phyloP scores from a whole-genome alignment of 2,888 invertebrate genomes.

The Pterobdella sp. region DNA sequence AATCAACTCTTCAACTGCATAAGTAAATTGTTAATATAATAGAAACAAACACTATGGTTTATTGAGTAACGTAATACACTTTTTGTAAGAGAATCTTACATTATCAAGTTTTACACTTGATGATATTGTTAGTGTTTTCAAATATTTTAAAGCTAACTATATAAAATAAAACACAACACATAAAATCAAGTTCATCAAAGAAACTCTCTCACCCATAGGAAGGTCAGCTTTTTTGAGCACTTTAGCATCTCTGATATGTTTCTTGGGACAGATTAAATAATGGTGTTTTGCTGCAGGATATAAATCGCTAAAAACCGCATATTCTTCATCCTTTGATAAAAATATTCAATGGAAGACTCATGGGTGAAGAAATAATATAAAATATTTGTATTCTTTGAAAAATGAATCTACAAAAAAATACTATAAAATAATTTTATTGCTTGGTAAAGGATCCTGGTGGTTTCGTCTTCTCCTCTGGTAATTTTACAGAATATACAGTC shows the following conservation, averaged over 20 bases:
- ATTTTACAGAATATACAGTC: conserved; percentile 31
- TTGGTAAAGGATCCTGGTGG: conserved; percentile 31
- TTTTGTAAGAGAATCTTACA: too few relatives aligned
- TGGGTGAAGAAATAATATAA: background rate
- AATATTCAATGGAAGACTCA: background rate
- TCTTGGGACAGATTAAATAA: conserved; percentile 59
- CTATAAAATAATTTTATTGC: conserved; percentile 4
- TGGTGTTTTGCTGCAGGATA: conserved; percentile 73
- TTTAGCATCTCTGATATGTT: conserved; percentile 69
- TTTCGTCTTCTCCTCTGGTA: conserved; percentile 27
- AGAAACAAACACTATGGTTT: too few relatives aligned
- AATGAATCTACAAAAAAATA: conserved; percentile 9
- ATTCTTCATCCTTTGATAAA: conserved; percentile 55
- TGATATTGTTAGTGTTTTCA: too few relatives aligned
- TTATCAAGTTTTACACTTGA: too few relatives aligned
- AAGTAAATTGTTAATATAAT: too few relatives aligned
- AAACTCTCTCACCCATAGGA: conserved; percentile 36
- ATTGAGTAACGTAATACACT: too few relatives aligned
- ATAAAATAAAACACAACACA: too few relatives aligned
- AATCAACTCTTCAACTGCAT: conserved; percentile 16
- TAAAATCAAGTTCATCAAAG: too few relatives aligned
- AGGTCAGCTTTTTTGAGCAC: conserved; percentile 59
- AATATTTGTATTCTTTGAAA: background rate
- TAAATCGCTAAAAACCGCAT: conserved; percentile 73
- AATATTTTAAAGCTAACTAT: too few relatives aligned